Conservation (phyloP, 2,113 vertebrate species). For the Pampusana beccarii region DNA sequence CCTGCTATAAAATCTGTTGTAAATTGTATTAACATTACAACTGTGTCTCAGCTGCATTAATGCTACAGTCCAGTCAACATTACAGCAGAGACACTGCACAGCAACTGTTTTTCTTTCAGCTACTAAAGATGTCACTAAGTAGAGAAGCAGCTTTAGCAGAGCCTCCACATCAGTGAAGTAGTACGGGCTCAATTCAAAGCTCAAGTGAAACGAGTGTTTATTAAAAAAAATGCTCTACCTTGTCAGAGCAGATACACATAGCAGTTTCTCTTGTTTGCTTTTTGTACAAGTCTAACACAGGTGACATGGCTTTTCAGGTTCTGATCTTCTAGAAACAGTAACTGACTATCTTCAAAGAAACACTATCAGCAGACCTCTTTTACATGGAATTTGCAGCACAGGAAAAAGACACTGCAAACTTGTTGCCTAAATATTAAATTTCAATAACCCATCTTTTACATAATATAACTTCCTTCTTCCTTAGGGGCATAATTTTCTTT, state of each 20-base stretch:
- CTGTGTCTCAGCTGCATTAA: not conserved
- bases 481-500: not conserved
- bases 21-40: not conserved
- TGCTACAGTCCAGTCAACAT: not conserved
- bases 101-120: not conserved
- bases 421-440: not conserved
- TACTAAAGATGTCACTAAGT: no score
- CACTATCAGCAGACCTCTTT: not conserved
- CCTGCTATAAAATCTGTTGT: not conserved
- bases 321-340: not conserved
- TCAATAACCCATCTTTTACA: not conserved
- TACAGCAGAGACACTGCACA: not conserved
- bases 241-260: not conserved
- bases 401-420: not conserved
- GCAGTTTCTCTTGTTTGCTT: not conserved
- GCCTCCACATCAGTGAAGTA: not conserved
- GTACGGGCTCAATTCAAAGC: not conserved
- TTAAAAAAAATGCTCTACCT: not conserved
- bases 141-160: not conserved
- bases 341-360: not conserved
- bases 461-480: not conserved
- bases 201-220: not conserved
- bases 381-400: not conserved
- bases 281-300: not conserved
- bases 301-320: not conserved